phyloP scores from a whole-genome alignment of 2,888 invertebrate species.

The Helicoverpa assulta region DNA sequence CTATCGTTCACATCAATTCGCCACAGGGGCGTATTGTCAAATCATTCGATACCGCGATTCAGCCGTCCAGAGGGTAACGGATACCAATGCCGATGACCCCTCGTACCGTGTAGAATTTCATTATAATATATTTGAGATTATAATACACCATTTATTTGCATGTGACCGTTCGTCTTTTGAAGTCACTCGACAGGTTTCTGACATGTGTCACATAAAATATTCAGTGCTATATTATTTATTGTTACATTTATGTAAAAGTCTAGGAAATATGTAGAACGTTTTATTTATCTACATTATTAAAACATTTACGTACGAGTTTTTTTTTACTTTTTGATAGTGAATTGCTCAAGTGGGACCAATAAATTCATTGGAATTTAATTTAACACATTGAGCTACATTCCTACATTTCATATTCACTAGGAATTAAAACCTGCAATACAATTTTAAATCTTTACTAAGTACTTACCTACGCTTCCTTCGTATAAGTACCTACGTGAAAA shows the following conservation, averaged over 20 bases:
- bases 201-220: constrained; percentile 40
- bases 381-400: no score
- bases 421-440: constrained; percentile 2
- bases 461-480: neutral
- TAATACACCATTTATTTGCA: constrained; percentile 53
- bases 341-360: neutral
- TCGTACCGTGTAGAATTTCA: constrained; percentile 58
- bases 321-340: neutral
- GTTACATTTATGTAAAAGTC: constrained; percentile 7
- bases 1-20: constrained; percentile 52
- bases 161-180: constrained; percentile 37
- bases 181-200: constrained; percentile 45
- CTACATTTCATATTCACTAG: no score
- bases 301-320: no score
- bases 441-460: constrained; percentile 12
- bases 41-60: constrained; percentile 52
- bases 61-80: constrained; percentile 55
- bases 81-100: constrained; percentile 60
- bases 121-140: constrained; percentile 56
- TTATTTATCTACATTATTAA: no score
- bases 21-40: constrained; percentile 54
- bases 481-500: constrained; percentile 6
- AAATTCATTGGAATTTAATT: no score
- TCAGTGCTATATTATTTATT: constrained; percentile 26
- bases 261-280: neutral